Evolutionary conservation across 2,797 vertebrate genomes (phyloP), one percentile per base, ranked within the genome.

Genomic region (Pelochelys cantorii): DNA sequence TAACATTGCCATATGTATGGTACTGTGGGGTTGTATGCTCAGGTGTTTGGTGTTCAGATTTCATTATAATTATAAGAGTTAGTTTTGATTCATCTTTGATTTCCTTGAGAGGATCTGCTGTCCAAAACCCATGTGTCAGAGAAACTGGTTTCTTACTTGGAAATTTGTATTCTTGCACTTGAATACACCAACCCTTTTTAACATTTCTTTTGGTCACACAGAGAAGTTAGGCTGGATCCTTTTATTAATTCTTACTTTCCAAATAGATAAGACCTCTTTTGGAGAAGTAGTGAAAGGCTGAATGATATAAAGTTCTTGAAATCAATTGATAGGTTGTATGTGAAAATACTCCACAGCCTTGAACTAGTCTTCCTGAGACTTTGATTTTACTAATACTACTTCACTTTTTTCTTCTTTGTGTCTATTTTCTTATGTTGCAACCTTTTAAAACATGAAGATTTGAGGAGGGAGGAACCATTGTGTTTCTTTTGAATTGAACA

Each of bases 341-440:
- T 85, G 81, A 96, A 93, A 95, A 88, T 88, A 89, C 11, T 37
- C 14, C 90, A 42, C 53, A 57, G 62, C 0, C 77, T 48, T 48
- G 62, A 86, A 90, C 53, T 86, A 89, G 79, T 93, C 92, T 90
- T 95, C 95, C 94, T 96, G 91, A 96, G 95, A 90, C 59, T 95
- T 48, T 65, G n/a, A 20, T 81, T 89, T 93, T 90, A 42, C 52
- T 83, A 84, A 86, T 83, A 77, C 55, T 17, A 71, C 37, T n/a
- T 57, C 79, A 90, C 23, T 6, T 89, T 96, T 48, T 96, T 83
- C 59, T 80, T 86, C 37, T 84, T 25, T 85, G 81, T 20, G 2
- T 77, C 2, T 68, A 22, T 65, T 91, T 56, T 88, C 4, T 37
- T 25, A 68, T 83, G 90, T 57, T 54, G 22, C 34, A 60, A 55